Base-by-base conservation (phyloP, 1,140 invertebrate species). In the Zaprionus davidi region DNA sequence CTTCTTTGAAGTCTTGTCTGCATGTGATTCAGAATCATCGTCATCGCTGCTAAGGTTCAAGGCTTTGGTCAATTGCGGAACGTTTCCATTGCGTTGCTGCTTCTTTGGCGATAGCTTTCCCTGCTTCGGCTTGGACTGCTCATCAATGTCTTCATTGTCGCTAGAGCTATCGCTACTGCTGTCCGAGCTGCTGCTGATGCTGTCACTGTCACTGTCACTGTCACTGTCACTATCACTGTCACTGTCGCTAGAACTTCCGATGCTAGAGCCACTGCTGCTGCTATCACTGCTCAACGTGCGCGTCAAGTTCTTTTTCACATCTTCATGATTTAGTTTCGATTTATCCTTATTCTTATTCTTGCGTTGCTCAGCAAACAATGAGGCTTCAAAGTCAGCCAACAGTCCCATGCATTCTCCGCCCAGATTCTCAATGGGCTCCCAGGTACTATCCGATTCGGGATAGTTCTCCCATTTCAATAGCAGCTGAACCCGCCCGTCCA, bases 341-440 rank as follows among this genome's bases (percentile, higher is more conserved):
- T 9, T 44, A 9, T 0, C 41, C 17, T 36, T 20, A 7, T 5
- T 17, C 5, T 3, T 34, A 5, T 36, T 24, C 2, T 55, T 34
- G 7, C n/a, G n/a, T n/a, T 71, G 38, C 3, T 24, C n/a, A 3
- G 51, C 51, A 28, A 60, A 60, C 9, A 44, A 12, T 41, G 38
- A 49, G 6, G 59, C 67, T n/a, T 86, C 76, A 15, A 62, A 86
- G 0, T 82, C 62, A 0, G 64, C 51, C 1, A 87, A 7, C 22
- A 87, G 26, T 1, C n/a, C 5, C 31, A 86, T 57, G 22, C 71
- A 73, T 5, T 77, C 64, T 7, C 51, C 64, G n/a, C 55, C 28
- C 1, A 76, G 17, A 7, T 73, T 82, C 12, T 86, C 69, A 6
- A 73, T 38, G 12, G 82, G 76, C 51, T 82, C 82, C 82, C 82